phyloP scores from a whole-genome alignment of 2,888 invertebrate genomes.

The Drosophila helvetica region DNA sequence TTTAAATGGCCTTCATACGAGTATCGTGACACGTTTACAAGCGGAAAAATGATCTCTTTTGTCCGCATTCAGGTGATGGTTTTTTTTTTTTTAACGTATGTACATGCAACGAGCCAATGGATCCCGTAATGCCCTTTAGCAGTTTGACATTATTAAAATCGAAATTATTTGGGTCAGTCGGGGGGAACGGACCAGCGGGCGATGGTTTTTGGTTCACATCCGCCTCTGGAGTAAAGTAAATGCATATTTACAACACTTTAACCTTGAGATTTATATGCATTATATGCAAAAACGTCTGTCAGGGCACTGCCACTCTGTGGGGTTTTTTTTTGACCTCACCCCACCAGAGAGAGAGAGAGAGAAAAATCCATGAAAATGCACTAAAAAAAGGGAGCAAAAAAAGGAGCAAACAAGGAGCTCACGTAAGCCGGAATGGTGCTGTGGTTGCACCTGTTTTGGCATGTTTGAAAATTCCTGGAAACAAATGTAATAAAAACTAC shows the following conservation, averaged over 20 bases:
- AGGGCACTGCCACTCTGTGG: slow-evolving; percentile 25
- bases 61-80: neutral
- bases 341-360: neutral
- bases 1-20: neutral
- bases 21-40: neutral
- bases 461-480: slow-evolving; percentile 77
- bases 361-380: slow-evolving; percentile 55
- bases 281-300: slow-evolving; percentile 53
- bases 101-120: neutral
- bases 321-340: neutral
- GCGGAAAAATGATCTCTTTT: neutral
- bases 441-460: slow-evolving; percentile 76
- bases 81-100: slow-evolving; percentile 2
- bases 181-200: slow-evolving; percentile 12
- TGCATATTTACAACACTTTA: slow-evolving; percentile 70
- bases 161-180: slow-evolving; percentile 53
- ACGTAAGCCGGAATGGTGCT: slow-evolving; percentile 55
- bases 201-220: slow-evolving; percentile 50
- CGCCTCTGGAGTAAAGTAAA: slow-evolving; percentile 32
- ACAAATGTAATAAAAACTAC: slow-evolving; percentile 79
- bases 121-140: slow-evolving; percentile 49
- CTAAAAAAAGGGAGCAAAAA: slow-evolving; percentile 49
- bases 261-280: slow-evolving; percentile 70
- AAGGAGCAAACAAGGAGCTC: slow-evolving; percentile 40
- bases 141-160: slow-evolving; percentile 66